phyloP scores from a whole-genome alignment of 2,113 vertebrate species.

The Mustela lutreola region DNA sequence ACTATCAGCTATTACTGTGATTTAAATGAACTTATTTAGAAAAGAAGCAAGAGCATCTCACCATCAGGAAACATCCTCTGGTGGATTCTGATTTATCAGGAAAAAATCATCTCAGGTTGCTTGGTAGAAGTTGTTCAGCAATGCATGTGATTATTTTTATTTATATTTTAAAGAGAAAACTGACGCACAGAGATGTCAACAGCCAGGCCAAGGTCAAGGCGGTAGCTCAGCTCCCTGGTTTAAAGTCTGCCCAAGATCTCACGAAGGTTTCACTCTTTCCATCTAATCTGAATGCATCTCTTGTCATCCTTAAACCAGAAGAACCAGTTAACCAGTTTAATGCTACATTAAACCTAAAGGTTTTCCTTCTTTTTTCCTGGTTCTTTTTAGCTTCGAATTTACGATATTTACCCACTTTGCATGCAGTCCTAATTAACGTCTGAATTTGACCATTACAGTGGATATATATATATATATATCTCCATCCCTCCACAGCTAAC shows the following conservation, averaged over 20 bases:
- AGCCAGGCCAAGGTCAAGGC: not conserved
- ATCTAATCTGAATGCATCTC: not conserved
- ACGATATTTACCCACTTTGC: not conserved
- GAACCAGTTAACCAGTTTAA: not conserved
- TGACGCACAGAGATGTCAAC: not conserved
- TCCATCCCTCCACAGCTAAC: not conserved
- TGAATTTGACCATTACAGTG: not conserved
- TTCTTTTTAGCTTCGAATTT: not conserved
- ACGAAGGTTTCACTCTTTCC: not conserved
- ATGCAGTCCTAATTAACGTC: not conserved
- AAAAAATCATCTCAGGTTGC: not conserved
- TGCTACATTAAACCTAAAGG: not conserved
- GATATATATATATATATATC: not conserved
- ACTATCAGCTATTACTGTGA: not conserved
- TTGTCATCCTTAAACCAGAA: not conserved
- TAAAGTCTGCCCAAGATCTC: not conserved
- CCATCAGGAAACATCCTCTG: not conserved
- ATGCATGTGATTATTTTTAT: not conserved
- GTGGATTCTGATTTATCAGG: not conserved
- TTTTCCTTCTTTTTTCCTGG: not conserved
- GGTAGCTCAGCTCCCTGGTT: not conserved
- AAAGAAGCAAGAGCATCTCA: not conserved
- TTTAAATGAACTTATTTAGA: not conserved
- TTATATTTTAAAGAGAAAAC: not conserved
- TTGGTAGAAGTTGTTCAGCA: not conserved